Conservation (phyloP, 2,797 vertebrate genomes). For the Mergus octosetaceus region DNA sequence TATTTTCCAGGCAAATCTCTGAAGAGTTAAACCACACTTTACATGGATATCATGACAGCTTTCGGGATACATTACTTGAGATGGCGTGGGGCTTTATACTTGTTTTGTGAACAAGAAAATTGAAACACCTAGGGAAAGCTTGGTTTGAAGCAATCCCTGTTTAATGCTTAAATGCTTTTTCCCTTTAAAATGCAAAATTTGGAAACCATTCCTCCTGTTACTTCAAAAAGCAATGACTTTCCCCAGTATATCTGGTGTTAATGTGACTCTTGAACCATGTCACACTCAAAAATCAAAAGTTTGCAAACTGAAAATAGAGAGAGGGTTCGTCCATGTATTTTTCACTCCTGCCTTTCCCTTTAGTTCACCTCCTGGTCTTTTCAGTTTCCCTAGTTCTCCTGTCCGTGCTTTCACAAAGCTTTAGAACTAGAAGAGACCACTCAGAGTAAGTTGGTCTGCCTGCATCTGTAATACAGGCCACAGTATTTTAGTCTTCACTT, state of each 20-base stretch:
- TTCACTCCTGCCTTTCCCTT: background rate
- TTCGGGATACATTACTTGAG: background rate
- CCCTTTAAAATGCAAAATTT: slow-evolving; percentile 3
- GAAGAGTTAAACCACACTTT: background rate
- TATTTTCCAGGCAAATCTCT: background rate
- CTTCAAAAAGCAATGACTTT: background rate
- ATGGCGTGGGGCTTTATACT: background rate
- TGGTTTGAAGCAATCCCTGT: background rate
- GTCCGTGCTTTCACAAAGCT: background rate
- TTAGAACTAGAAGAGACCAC: background rate
- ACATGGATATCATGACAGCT: background rate
- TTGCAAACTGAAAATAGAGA: background rate
- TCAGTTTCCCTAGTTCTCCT: background rate
- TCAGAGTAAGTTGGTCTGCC: background rate
- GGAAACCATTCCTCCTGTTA: background rate
- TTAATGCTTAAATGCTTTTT: background rate
- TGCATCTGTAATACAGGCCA: background rate
- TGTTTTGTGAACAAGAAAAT: slow-evolving; percentile 3
- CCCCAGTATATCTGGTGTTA: background rate
- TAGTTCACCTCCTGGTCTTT: background rate
- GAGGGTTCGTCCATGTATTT: background rate
- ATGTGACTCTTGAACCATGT: background rate
- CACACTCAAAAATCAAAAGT: background rate
- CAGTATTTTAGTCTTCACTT: background rate
- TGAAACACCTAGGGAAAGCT: background rate